Evolutionary conservation across 1,140 invertebrate genomes (phyloP).

Genomic region (Maconellicoccus hirsutus): DNA sequence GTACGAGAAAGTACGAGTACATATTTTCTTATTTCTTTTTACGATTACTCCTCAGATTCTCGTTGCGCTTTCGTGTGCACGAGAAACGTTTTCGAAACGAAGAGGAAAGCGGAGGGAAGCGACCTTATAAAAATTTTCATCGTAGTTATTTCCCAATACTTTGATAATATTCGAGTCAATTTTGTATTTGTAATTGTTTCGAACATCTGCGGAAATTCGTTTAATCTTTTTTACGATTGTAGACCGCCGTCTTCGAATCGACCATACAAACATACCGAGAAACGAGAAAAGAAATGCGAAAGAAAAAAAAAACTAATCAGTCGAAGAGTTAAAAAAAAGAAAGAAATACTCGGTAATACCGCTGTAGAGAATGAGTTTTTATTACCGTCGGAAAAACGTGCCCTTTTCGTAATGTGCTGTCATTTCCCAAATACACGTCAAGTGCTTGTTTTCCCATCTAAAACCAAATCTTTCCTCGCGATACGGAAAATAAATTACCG

Average conservation of each 20-base stretch:
- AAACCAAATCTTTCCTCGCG: slow-evolving; percentile 10
- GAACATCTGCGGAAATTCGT: neutral
- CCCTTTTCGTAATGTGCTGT: slow-evolving; percentile 18
- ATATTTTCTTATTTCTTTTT: neutral
- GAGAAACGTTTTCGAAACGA: too few species aligned
- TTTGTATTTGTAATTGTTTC: neutral
- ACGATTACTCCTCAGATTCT: too few species aligned
- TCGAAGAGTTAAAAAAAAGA: slow-evolving; percentile 19
- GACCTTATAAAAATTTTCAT: too few species aligned
- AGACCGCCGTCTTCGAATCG: neutral
- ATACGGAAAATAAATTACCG: slow-evolving; percentile 1
- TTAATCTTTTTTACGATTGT: neutral
- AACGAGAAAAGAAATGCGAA: neutral
- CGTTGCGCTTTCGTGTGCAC: too few species aligned
- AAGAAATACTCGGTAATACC: neutral
- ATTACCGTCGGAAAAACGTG: slow-evolving; percentile 19
- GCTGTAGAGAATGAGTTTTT: neutral
- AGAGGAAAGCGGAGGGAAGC: too few species aligned
- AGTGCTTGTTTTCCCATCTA: slow-evolving; percentile 20
- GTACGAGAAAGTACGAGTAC: too few species aligned
- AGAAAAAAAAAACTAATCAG: slow-evolving; percentile 12
- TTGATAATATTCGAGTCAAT: too few species aligned
- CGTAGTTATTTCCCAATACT: too few species aligned
- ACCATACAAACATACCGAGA: too few species aligned
- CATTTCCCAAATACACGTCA: slow-evolving; percentile 21